Base-by-base conservation (phyloP, 2,888 invertebrate species). In the Lasioglossum lativentre region DNA sequence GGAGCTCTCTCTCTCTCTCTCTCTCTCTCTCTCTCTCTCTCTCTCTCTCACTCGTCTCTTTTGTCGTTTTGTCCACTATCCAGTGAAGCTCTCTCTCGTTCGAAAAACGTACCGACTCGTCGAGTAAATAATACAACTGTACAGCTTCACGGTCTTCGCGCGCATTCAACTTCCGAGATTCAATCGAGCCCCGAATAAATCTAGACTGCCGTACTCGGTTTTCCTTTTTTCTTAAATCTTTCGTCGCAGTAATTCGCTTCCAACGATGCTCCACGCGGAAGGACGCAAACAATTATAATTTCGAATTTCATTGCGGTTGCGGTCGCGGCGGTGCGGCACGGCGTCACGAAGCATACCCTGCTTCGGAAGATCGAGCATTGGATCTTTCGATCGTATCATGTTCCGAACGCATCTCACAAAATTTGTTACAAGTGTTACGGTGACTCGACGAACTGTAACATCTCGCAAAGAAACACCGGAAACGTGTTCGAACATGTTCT, bases 121-220 rank as follows among this genome's bases (percentile, higher is more conserved):
- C 23, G 19, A 23, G 10, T 2, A 23, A 68, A 23, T 38, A 5
- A 34, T 75, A 78, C 59, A 85, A 78, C 56, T 72, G 72, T 78
- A 70, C 74, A 86, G 75, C 34, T 72, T 52, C 59, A 23, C 30
- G 34, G n/a, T 42, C 14, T 34, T 56, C 56, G n/a, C 10, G 34
- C 59, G 63, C 84, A 82, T 86, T 86, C 85, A 85, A 78, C 86
- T 85, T 88, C 81, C 81, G 81, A 85, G 85, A 82, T 16, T 83
- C 63, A 30, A 78, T 75, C 42, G 40, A 77, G 59, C 66, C 30
- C 16, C 34, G 59, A 76, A 72, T 47, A 19, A 34, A 19, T 59
- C 34, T 30, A 38, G 19, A 75, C 34, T 34, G 66, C 19, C 16
- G 23, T 30, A 4, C 12, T 52, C 23, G 19, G 52, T 8, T 52